These are phyloP conservation scores for Hirtodrosophila alboralis DNA, from an alignment of 2,888 invertebrate genomes.

Conservation along the genomic window DNA sequence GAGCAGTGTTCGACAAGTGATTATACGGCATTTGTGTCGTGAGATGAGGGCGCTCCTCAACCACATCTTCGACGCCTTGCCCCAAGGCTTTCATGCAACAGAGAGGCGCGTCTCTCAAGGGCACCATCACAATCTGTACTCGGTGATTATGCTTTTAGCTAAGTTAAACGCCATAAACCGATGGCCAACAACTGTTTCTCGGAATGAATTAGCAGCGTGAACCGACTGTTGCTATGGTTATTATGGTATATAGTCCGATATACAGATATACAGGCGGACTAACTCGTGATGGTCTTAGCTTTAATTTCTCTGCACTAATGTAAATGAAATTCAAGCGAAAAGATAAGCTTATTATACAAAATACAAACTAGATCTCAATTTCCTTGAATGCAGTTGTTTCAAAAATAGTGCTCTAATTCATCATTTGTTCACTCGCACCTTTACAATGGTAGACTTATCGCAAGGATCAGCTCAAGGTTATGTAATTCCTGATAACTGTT, in stretches of 20 bases:
- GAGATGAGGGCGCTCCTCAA: constrained; percentile 54
- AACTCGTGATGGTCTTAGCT: too few species aligned
- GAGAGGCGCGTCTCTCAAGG: constrained; percentile 51
- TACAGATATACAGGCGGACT: not conserved
- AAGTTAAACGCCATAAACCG: constrained; percentile 53
- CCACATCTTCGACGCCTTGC: constrained; percentile 16
- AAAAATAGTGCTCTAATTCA: not conserved
- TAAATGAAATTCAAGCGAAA: not conserved
- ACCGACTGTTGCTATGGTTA: constrained; percentile 4
- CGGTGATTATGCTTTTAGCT: constrained; percentile 58
- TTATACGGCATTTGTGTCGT: constrained; percentile 78
- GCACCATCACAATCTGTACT: constrained; percentile 41
- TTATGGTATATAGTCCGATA: not conserved
- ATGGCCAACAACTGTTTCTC: constrained; percentile 43
- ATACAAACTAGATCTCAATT: too few species aligned
- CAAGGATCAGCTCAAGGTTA: constrained; percentile 39
- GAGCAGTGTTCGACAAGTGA: constrained; percentile 79
- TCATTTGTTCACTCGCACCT: constrained; percentile 28
- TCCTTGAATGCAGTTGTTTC: too few species aligned
- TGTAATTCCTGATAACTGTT: constrained; percentile 41
- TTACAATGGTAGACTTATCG: constrained; percentile 1
- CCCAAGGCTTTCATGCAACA: constrained; percentile 1
- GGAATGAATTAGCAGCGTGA: constrained; percentile 54
- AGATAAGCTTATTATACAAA: too few species aligned
- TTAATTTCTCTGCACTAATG: too few species aligned